Percentiles rank a stretch among this genome's conserved stretches.
Evolutionary conservation across 64 coral and sea anemone genomes (phyloP).

Genomic region (Stichodactyla helianthus): DNA sequence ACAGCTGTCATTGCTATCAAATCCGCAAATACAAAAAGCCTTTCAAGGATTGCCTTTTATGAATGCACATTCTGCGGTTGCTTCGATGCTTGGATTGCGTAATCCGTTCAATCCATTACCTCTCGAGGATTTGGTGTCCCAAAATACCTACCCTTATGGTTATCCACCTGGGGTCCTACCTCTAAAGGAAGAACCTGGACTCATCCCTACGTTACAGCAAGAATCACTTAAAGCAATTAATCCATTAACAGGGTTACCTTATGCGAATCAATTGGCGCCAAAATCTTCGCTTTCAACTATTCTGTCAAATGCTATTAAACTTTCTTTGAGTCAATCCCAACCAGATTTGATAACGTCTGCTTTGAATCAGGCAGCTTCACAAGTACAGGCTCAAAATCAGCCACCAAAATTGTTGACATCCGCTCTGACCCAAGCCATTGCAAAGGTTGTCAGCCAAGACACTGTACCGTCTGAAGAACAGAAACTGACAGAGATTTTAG

Average conservation of each 20-base stretch:
- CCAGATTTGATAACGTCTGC: constrained; percentile 40
- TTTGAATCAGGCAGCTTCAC: constrained; percentile 19
- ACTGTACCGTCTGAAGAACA: constrained; percentile 17
- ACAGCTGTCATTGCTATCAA: constrained; percentile 1
- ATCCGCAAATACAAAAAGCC: background rate
- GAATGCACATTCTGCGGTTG: background rate
- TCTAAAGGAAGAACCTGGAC: background rate
- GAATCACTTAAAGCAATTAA: background rate
- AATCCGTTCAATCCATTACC: background rate
- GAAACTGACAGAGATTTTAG: background rate
- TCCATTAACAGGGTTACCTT: background rate
- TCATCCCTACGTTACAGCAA: background rate
- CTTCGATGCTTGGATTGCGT: background rate
- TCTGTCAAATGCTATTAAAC: constrained; percentile 42
- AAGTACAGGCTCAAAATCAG: constrained; percentile 44
- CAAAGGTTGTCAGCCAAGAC: constrained; percentile 29
- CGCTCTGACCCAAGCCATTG: constrained; percentile 50
- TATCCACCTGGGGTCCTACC: background rate
- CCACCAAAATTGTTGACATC: constrained; percentile 43
- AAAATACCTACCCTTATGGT: background rate
- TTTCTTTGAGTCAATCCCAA: constrained; percentile 35
- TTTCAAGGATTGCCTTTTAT: background rate
- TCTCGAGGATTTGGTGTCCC: background rate
- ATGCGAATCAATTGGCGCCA: background rate
- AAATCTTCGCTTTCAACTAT: background rate